These are phyloP conservation scores for Rhimphoctona megacephalus DNA, from an alignment of 2,888 invertebrate genomes.

Conservation along the genomic window DNA sequence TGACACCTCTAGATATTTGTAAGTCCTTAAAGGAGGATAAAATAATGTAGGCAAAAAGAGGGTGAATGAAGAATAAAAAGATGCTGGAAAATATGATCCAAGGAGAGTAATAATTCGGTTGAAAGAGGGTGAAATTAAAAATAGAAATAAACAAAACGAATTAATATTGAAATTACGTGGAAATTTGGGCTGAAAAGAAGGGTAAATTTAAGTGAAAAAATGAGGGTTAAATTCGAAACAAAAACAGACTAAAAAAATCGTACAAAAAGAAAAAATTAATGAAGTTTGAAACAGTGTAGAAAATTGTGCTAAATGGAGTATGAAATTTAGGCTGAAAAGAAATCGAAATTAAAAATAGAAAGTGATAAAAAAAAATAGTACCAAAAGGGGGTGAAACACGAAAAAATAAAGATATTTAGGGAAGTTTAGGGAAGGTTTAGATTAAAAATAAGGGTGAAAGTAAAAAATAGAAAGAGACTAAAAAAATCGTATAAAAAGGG, in stretches of 20 bases:
- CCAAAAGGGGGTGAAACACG: not conserved
- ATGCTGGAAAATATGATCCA: too few species aligned
- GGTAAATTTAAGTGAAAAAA: too few species aligned
- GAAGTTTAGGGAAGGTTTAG: not conserved
- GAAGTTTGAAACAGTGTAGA: not conserved
- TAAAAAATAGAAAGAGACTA: not conserved
- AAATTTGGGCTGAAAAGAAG: too few species aligned
- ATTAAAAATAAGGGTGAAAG: not conserved
- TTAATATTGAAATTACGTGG: too few species aligned
- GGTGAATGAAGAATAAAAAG: too few species aligned
- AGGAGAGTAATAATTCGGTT: too few species aligned
- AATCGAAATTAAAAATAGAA: not conserved
- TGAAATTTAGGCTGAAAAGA: not conserved
- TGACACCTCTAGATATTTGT: too few species aligned
- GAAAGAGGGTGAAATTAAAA: too few species aligned
- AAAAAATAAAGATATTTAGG: not conserved
- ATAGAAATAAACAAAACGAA: too few species aligned
- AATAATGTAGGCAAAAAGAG: too few species aligned
- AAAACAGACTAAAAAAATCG: not conserved
- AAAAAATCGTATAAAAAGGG: not conserved
- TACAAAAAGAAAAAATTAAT: not conserved
- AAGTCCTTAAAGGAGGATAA: too few species aligned
- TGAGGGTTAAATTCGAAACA: not conserved
- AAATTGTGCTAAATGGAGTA: not conserved
- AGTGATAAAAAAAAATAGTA: not conserved